Conservation (phyloP, 1,140 invertebrate species). For the Drosophila bocki region DNA sequence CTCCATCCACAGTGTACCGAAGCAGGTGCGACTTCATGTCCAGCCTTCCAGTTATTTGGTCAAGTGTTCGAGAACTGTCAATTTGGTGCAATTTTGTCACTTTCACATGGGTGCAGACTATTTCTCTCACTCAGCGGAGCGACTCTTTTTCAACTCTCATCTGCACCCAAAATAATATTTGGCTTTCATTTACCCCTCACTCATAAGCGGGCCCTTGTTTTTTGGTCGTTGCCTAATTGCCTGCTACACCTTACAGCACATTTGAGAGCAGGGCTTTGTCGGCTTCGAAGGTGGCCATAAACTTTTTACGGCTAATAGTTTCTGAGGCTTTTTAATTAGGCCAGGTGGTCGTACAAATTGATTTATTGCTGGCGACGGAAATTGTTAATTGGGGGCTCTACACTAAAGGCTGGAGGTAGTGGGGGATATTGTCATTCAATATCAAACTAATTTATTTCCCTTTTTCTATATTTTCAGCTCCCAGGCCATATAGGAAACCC, state of each 20-base stretch:
- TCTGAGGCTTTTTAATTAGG: slow-evolving; percentile 63
- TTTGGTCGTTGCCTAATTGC: slow-evolving; percentile 54
- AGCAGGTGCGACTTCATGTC: slow-evolving; percentile 34
- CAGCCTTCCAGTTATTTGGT: slow-evolving; percentile 42
- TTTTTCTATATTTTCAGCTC: slow-evolving; percentile 29
- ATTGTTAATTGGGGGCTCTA: slow-evolving; percentile 47
- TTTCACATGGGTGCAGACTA: slow-evolving; percentile 3
- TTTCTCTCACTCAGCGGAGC: neutral
- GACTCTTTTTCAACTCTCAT: slow-evolving; percentile 16
- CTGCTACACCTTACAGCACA: slow-evolving; percentile 50
- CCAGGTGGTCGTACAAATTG: slow-evolving; percentile 56
- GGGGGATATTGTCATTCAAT: neutral
- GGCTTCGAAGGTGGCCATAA: slow-evolving; percentile 35
- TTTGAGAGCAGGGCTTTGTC: neutral
- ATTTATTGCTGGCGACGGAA: slow-evolving; percentile 46
- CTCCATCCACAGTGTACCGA: slow-evolving; percentile 2
- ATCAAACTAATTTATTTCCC: slow-evolving; percentile 1
- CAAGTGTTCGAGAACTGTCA: slow-evolving; percentile 48
- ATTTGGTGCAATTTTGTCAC: slow-evolving; percentile 14
- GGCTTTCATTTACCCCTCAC: slow-evolving; percentile 41
- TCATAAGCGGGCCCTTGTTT: neutral
- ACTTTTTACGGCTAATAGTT: slow-evolving; percentile 64
- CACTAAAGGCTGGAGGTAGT: neutral
- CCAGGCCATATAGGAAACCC: neutral
- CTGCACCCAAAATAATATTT: slow-evolving; percentile 64